Conservation (phyloP, 2,113 vertebrate genomes). For the Girardinichthys multiradiatus region DNA sequence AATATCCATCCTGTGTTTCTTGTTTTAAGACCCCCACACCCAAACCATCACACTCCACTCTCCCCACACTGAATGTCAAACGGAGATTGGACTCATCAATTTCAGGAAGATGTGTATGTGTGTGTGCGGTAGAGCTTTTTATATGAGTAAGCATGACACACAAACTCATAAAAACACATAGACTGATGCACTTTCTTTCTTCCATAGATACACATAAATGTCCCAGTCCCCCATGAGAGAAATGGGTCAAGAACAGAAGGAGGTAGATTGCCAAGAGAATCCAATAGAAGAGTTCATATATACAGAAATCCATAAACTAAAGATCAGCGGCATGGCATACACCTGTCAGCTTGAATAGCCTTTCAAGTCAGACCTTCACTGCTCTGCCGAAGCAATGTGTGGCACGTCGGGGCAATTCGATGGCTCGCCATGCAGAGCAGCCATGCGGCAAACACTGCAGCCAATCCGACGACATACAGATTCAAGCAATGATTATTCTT, state of each 20-base stretch:
- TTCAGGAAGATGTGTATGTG: conserved; percentile 54
- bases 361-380: conserved; percentile 52
- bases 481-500: conserved; percentile 72
- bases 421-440: conserved; percentile 48
- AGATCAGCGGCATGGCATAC: conserved; percentile 68
- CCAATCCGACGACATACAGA: conserved; percentile 55
- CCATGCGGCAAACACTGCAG: conserved; percentile 51
- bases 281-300: conserved; percentile 68
- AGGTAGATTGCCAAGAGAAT: conserved; percentile 57
- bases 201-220: conserved; percentile 27
- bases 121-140: conserved; percentile 7
- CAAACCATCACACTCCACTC: conserved; percentile 17
- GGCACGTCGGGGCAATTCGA: conserved; percentile 58
- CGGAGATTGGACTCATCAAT: conserved; percentile 71
- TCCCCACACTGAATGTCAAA: conserved; percentile 66
- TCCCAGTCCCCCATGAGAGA: conserved; percentile 45
- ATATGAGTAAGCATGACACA: conserved; percentile 28
- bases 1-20: conserved; percentile 71
- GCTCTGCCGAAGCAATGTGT: conserved; percentile 58
- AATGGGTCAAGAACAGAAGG: conserved; percentile 54
- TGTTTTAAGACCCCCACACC: conserved; percentile 56
- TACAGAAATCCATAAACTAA: conserved; percentile 75
- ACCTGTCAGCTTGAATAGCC: conserved; percentile 65
- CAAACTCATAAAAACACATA: conserved; percentile 35
- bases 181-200: conserved; percentile 9